Evolutionary conservation across 2,113 vertebrate species (phyloP).

Genomic region (Oenanthe oenanthe): DNA sequence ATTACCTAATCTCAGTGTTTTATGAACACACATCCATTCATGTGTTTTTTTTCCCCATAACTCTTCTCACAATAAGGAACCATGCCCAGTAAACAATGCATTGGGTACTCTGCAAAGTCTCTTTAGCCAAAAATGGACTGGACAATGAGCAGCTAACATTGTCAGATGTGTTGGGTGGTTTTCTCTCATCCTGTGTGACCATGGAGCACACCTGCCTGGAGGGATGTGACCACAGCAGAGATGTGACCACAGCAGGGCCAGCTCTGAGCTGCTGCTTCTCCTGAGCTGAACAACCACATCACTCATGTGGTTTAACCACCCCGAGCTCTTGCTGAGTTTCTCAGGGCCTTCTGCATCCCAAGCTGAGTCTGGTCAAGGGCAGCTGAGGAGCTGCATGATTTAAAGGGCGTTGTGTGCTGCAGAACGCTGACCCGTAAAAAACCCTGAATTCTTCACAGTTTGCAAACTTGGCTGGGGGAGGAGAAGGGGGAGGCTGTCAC

Average conservation of each 20-base stretch:
- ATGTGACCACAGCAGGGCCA: not conserved
- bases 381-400: not conserved
- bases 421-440: not conserved
- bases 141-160: not conserved
- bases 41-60: not conserved
- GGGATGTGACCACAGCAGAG: accelerated
- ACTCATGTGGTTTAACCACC: not conserved
- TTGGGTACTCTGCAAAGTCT: not conserved
- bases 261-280: not conserved
- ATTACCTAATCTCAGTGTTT: not conserved
- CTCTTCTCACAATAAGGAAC: not conserved
- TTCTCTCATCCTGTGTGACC: not conserved
- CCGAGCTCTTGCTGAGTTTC: not conserved
- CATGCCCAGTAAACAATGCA: not conserved
- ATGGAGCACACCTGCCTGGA: accelerated
- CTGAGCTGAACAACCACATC: not conserved
- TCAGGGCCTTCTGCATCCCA: not conserved
- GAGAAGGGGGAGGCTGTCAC: not conserved
- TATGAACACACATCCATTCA: not conserved
- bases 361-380: not conserved
- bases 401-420: accelerated
- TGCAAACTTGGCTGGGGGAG: not conserved
- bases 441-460: not conserved
- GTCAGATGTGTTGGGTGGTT: not conserved
- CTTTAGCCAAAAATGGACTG: not conserved